Evolutionary conservation across 2,888 invertebrate genomes (phyloP).

Genomic region (Myathropa florea): DNA sequence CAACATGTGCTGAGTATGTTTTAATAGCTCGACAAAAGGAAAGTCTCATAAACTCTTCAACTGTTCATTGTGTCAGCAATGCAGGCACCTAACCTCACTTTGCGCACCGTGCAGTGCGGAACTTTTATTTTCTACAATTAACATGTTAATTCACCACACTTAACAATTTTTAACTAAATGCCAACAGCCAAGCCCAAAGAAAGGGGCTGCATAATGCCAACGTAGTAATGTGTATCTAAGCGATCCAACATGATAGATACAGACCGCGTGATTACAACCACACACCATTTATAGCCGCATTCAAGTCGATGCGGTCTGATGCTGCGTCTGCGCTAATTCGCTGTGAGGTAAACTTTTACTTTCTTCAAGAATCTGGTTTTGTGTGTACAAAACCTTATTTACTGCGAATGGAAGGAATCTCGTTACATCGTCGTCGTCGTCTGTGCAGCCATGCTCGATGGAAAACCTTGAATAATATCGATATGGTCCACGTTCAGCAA

Average conservation of each 20-base stretch:
- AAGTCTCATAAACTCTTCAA: neutral
- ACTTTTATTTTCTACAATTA: neutral
- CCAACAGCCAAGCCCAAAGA: slow-evolving; percentile 31
- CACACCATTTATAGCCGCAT: neutral
- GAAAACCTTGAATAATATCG: slow-evolving; percentile 64
- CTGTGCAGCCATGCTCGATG: slow-evolving; percentile 8
- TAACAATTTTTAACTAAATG: slow-evolving; percentile 14
- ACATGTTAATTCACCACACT: slow-evolving; percentile 15
- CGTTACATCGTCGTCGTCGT: slow-evolving; percentile 17
- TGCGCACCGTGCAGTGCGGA: neutral
- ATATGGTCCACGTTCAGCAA: slow-evolving; percentile 36
- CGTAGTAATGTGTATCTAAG: slow-evolving; percentile 10
- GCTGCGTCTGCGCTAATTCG: slow-evolving; percentile 32
- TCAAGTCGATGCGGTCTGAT: slow-evolving; percentile 16
- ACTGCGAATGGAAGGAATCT: slow-evolving; percentile 40
- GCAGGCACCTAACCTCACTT: neutral
- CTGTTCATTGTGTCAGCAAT: neutral
- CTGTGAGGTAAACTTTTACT: slow-evolving; percentile 57
- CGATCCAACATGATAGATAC: neutral
- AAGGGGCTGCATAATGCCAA: slow-evolving; percentile 33
- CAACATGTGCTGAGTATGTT: neutral
- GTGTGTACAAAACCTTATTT: slow-evolving; percentile 15
- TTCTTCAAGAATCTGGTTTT: slow-evolving; percentile 61
- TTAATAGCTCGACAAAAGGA: neutral
- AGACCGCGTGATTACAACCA: neutral